Conservation (phyloP, 2,797 vertebrate genomes). For the Clangula hyemalis region DNA sequence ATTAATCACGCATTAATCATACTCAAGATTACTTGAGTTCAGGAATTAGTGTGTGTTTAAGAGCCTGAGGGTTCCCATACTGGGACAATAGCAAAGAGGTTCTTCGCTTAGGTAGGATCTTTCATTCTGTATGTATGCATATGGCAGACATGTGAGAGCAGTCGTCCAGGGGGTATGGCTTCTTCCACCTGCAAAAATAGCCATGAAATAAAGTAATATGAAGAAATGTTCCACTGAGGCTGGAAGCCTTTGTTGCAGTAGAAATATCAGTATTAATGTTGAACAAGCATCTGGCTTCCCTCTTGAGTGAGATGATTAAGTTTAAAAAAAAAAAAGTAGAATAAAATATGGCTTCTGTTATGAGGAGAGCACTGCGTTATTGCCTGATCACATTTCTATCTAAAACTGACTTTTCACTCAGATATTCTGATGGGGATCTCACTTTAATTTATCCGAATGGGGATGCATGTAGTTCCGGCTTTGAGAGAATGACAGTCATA, state of each 20-base stretch:
- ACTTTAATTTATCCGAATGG: constrained; percentile 90
- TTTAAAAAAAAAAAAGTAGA: neutral
- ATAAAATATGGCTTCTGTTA: neutral
- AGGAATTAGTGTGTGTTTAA: neutral
- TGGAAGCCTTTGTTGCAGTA: neutral
- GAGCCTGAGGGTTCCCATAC: neutral
- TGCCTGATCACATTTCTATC: neutral
- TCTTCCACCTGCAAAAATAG: neutral
- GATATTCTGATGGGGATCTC: constrained; percentile 96
- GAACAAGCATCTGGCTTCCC: neutral
- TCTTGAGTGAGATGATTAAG: neutral
- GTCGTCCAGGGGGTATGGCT: neutral
- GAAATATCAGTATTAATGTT: neutral
- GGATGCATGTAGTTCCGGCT: constrained; percentile 86
- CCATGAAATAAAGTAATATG: neutral
- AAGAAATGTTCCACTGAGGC: neutral
- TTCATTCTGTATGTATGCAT: neutral
- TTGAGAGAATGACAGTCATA: constrained; percentile 96
- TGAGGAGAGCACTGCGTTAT: neutral
- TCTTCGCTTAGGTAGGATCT: neutral
- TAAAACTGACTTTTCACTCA: constrained; percentile 61
- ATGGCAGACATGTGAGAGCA: neutral
- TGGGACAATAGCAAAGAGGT: neutral
- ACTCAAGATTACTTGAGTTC: neutral
- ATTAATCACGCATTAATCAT: neutral